Conservation (phyloP, 2,888 invertebrate genomes). For the Diplolepis rosae region DNA sequence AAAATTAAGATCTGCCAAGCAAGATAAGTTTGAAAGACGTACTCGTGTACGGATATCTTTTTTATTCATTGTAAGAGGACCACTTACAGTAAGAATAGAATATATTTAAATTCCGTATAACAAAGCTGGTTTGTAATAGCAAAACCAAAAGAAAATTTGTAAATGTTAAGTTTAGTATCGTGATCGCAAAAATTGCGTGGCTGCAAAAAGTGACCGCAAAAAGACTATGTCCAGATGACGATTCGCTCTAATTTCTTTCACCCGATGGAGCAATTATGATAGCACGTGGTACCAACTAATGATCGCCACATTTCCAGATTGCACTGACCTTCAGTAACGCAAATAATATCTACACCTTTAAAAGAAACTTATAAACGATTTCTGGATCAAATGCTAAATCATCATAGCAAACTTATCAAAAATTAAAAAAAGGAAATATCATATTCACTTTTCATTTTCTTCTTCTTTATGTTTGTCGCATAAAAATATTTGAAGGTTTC, state of each 20-base stretch:
- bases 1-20: constrained; percentile 13
- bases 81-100: not conserved
- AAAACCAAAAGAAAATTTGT: not conserved
- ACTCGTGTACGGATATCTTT: constrained; percentile 7
- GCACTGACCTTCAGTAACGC: not conserved
- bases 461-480: too few relatives aligned
- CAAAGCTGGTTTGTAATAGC: not conserved
- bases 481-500: too few relatives aligned
- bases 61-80: constrained; percentile 4
- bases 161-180: too few relatives aligned
- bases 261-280: constrained; percentile 3
- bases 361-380: not conserved
- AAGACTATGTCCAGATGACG: not conserved
- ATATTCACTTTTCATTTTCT: too few relatives aligned
- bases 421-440: too few relatives aligned
- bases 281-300: constrained; percentile 12
- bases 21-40: constrained; percentile 1
- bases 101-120: not conserved
- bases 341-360: not conserved
- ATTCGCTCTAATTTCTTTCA: constrained; percentile 17
- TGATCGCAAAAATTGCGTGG: too few relatives aligned
- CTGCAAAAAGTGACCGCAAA: not conserved
- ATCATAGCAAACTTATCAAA: too few relatives aligned
- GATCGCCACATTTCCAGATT: constrained; percentile 1
- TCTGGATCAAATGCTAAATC: too few relatives aligned